Base-by-base conservation (phyloP, 1,140 invertebrate species). In the Brachionus calyciflorus region DNA sequence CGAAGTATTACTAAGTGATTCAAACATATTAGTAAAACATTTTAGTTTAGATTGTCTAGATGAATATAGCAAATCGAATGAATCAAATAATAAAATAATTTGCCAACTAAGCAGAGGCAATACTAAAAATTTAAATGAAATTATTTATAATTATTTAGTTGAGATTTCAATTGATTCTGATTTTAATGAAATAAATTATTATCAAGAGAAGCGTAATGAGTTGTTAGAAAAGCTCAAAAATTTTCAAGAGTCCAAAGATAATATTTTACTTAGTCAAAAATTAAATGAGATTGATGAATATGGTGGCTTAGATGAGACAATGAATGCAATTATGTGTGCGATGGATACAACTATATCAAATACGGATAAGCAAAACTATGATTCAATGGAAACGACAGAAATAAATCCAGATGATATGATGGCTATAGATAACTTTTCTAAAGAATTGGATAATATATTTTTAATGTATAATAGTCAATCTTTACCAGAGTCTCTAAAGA, bases 311-410 rank as follows among this genome's bases (percentile, higher is more conserved):
- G 69, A 73, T 51, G 69, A 73, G 26, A 73, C 69, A 12, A 73
- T 73, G 69, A 73, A 73, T 51, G 65, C 65, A 10, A 49, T 73
- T 40, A 51, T 73, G 46, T 49, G 69, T 21, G 69, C 69, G 1
- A 73, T 73, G 69, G 69, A 73, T 28, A 73, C 69, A 6, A 73
- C 69, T 24, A 73, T 73, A 7, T 73, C 69, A 28, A 73, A 51
- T 51, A 17, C 33, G n/a, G 46, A 73, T 12, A 73, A 51, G 37
- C 9, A 33, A 14, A 6, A 49, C 12, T 37, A 37, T 37, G 24
- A 49, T 30, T 14, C 33, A 46, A 73, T 73, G 46, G 33, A 14
- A n/a, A 51, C 9, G 3, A 4, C 5, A 3, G 28, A 51, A 12
- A 7, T n/a, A 12, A 49, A 14, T 49, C 69, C 1, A 73, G 46